Base-by-base conservation (phyloP, 1,140 invertebrate genomes). In the Scaptodrosophila lebanonensis region DNA sequence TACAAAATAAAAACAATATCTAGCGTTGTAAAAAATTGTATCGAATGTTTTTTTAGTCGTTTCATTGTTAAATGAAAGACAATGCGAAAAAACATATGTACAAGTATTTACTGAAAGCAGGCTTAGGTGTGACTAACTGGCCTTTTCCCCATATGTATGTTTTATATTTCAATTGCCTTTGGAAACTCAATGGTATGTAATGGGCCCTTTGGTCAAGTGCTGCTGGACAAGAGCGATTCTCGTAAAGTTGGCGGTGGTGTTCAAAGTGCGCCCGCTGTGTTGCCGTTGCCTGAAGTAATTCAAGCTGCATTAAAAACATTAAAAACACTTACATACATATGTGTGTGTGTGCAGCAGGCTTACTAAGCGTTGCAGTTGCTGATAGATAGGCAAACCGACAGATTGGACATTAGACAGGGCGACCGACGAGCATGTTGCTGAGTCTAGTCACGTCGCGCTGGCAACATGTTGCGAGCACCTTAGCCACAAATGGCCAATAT, bases 371-470 rank as follows among this genome's bases (percentile, higher is more conserved):
- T 50, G 40, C 49, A 40, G 13, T 17, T 27, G n/a, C 29, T 33
- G 7, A 20, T 15, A 58, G 45, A 36, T 20, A 59, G 12, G n/a
- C n/a, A n/a, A n/a, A n/a, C n/a, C n/a, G n/a, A n/a, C n/a, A n/a
- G n/a, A n/a, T n/a, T n/a, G n/a, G n/a, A n/a, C n/a, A n/a, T n/a
- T n/a, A n/a, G n/a, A n/a, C n/a, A n/a, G n/a, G n/a, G n/a, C n/a
- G n/a, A n/a, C n/a, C n/a, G n/a, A n/a, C n/a, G n/a, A n/a, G n/a
- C n/a, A n/a, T 30, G 49, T 35, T 56, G 39, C 39, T 16, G 32
- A 77, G 71, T 60, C 69, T 43, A 56, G 75, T 82, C 75, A 79
- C 75, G 75, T 79, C 58, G 30, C 44, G 38, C 18, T 29, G 29
- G 68, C 53, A 58, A 71, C 66, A 75, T 67, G 63, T 72, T 72